Evolutionary conservation across 2,113 vertebrate genomes (phyloP).

Genomic region (Myiozetetes cayanensis): DNA sequence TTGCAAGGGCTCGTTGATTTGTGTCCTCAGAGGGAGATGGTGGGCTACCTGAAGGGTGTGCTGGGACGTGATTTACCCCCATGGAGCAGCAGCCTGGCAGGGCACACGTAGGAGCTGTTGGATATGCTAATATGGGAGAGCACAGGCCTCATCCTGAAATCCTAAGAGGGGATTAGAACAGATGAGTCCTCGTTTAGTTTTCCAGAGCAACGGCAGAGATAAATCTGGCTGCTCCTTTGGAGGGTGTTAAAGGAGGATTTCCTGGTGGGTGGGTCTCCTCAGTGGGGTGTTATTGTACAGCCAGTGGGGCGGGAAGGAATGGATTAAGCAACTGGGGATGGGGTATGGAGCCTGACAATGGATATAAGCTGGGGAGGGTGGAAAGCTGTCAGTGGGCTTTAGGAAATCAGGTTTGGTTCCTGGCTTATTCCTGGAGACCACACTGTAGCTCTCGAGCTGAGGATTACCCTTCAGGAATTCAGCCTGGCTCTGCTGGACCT

Average conservation of each 20-base stretch:
- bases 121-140: slow-evolving; percentile 23
- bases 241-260: slow-evolving; percentile 51
- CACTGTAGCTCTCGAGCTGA: not conserved
- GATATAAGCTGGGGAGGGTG: not conserved
- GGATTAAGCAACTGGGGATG: slow-evolving; percentile 21
- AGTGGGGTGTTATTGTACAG: slow-evolving; percentile 9
- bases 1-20: not conserved
- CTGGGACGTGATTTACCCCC: not conserved
- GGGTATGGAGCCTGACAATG: slow-evolving; percentile 3
- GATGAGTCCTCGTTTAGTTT: slow-evolving; percentile 47
- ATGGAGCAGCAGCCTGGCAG: not conserved
- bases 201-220: not conserved
- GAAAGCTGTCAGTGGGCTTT: not conserved
- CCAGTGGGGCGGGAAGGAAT: slow-evolving; percentile 32
- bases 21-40: not conserved
- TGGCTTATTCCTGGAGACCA: not conserved
- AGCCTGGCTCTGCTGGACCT: not conserved
- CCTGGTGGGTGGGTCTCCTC: slow-evolving; percentile 47
- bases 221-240: slow-evolving; percentile 54
- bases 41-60: not conserved
- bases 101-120: not conserved
- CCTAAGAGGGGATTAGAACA: slow-evolving; percentile 35
- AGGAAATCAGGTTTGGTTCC: not conserved
- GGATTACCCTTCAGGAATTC: not conserved
- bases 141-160: slow-evolving; percentile 13